Conservation (phyloP, 2,113 vertebrate species). For the Poeciliopsis prolifica region DNA sequence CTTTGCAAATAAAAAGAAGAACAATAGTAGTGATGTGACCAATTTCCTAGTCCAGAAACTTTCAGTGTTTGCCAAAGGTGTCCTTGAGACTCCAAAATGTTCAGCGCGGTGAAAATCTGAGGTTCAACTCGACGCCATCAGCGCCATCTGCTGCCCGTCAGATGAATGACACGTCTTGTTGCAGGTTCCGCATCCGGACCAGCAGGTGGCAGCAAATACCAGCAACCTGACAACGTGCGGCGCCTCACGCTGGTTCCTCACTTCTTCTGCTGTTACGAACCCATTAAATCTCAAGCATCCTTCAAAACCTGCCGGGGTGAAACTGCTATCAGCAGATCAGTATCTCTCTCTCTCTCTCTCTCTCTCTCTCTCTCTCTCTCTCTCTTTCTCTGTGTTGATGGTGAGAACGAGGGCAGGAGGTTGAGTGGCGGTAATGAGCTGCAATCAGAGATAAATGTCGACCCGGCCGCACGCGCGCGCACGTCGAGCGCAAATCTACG, state of each 20-base stretch:
- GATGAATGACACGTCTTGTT: not conserved
- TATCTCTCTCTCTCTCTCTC: not conserved
- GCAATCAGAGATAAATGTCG: constrained; percentile 66
- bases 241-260: not conserved
- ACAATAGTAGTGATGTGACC: too few relatives aligned
- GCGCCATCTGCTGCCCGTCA: constrained; percentile 36
- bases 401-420: constrained; percentile 32
- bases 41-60: too few relatives aligned
- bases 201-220: constrained; percentile 67
- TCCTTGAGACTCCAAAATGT: too few relatives aligned
- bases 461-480: constrained; percentile 40
- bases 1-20: not conserved
- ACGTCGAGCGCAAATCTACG: constrained; percentile 20
- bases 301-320: constrained; percentile 38
- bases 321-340: constrained; percentile 56
- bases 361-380: too few relatives aligned
- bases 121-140: not conserved
- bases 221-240: constrained; percentile 8
- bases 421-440: constrained; percentile 59
- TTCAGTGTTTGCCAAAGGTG: too few relatives aligned
- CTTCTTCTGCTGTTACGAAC: constrained; percentile 44
- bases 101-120: not conserved
- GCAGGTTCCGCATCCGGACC: not conserved
- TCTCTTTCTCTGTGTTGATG: not conserved
- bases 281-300: constrained; percentile 57